Percentiles rank a stretch among this genome's conserved stretches.
These are phyloP conservation scores for Tapirus terrestris DNA, from an alignment of 2,113 vertebrate genomes.

Conservation along the genomic window DNA sequence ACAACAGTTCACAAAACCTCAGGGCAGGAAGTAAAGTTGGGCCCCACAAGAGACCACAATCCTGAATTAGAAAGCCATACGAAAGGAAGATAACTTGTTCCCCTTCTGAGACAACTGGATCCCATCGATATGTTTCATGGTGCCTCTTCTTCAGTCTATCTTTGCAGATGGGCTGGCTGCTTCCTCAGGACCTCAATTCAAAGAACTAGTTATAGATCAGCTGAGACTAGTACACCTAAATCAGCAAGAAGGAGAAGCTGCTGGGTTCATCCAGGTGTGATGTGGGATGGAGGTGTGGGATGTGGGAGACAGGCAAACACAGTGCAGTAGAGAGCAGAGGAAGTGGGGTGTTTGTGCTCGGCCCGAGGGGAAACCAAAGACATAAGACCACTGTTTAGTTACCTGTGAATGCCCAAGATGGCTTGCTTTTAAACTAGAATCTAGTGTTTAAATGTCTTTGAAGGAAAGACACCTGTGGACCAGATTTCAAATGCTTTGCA, in stretches of 20 bases:
- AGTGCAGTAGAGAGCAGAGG: accelerated
- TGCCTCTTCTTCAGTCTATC: background rate
- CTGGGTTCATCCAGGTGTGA: background rate
- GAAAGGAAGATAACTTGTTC: background rate
- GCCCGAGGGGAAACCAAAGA: background rate
- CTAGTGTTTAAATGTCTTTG: background rate
- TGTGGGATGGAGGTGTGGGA: accelerated
- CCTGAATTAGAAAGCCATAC: background rate
- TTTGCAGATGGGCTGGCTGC: background rate
- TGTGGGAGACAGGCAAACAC: background rate
- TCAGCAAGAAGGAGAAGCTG: background rate
- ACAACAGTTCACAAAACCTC: background rate
- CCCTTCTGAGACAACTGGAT: background rate
- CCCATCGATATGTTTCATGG: background rate
- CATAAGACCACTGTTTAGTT: accelerated
- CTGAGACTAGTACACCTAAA: background rate
- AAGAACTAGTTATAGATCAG: background rate
- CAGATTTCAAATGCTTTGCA: background rate
- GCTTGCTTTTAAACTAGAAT: background rate
- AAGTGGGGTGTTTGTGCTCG: accelerated
- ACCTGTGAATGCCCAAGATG: background rate
- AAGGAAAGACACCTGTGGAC: background rate
- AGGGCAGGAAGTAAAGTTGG: background rate
- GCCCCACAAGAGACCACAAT: background rate
- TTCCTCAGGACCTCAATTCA: background rate